These are phyloP conservation scores for Drosophila seclusa DNA, from an alignment of 2,888 invertebrate species.

Conservation along the genomic window DNA sequence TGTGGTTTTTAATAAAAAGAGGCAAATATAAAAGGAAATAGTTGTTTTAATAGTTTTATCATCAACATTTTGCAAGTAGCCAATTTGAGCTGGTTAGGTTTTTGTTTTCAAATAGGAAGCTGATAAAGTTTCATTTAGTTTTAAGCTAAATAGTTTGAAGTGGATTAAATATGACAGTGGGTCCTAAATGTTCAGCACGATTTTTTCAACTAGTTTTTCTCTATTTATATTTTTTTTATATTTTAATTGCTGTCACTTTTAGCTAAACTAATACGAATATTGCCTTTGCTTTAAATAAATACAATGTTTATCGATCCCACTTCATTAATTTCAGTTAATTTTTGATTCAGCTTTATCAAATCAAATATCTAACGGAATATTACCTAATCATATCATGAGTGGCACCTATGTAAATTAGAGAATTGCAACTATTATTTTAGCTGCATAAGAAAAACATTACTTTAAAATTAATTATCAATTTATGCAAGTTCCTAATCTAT, in stretches of 20 bases:
- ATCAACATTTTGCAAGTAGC: conserved; percentile 68
- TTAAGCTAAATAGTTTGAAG: conserved; percentile 15
- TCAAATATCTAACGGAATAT: background rate
- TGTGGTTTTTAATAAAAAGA: conserved; percentile 67
- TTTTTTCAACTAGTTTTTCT: background rate
- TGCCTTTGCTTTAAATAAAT: background rate
- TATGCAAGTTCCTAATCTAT: background rate
- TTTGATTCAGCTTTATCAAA: background rate
- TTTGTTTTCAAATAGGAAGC: conserved; percentile 28
- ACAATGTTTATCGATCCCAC: background rate
- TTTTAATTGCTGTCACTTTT: background rate
- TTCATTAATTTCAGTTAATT: no score
- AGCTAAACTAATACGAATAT: background rate
- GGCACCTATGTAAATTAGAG: background rate
- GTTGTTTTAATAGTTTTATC: conserved; percentile 81
- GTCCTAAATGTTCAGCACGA: background rate
- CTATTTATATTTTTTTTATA: no score
- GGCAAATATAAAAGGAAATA: conserved; percentile 77
- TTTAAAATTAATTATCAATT: background rate
- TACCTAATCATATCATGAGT: background rate
- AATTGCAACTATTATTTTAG: background rate
- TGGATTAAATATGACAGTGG: conserved; percentile 4
- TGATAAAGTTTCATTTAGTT: conserved; percentile 17
- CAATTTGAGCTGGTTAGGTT: conserved; percentile 52
- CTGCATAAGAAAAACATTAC: background rate